A percentile compares a stretch with the other conserved stretches of the same genome.
These are phyloP conservation scores for Ips typographus DNA, from an alignment of 1,140 invertebrate species.

Conservation along the genomic window DNA sequence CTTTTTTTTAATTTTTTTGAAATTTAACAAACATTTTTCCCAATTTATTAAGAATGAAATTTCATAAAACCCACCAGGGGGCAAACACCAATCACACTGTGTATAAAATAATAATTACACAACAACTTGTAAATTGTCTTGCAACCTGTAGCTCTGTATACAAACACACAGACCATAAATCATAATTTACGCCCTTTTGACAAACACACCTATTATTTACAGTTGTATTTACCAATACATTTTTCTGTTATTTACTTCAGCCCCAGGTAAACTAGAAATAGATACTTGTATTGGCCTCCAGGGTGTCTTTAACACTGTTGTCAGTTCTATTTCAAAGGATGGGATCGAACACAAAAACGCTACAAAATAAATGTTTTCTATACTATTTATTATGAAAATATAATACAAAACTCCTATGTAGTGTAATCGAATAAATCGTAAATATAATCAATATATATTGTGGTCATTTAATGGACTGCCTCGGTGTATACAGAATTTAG, in stretches of 20 bases:
- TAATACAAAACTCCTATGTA: conserved; percentile 69
- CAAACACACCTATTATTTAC: too few species aligned
- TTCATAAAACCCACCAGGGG: too few species aligned
- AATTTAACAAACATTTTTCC: too few species aligned
- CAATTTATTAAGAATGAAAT: too few species aligned
- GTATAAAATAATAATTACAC: not conserved
- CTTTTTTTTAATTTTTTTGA: conserved; percentile 8
- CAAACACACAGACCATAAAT: not conserved
- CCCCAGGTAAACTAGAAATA: too few species aligned
- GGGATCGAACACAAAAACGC: too few species aligned
- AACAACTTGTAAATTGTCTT: not conserved
- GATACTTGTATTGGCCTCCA: too few species aligned
- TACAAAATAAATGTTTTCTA: conserved; percentile 51
- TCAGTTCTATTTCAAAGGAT: too few species aligned
- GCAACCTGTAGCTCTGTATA: not conserved
- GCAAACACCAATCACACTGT: not conserved
- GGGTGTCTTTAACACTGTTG: too few species aligned
- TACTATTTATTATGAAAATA: conserved; percentile 70
- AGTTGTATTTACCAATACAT: too few species aligned
- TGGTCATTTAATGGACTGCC: conserved; percentile 53
- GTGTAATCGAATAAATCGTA: conserved; percentile 57
- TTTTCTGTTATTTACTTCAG: too few species aligned
- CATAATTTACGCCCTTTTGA: not conserved
- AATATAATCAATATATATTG: conserved; percentile 48
- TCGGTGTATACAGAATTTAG: conserved; percentile 46